Percentiles rank a stretch among this genome's conserved stretches.
These are phyloP conservation scores for Gymnocypris eckloni DNA, from an alignment of 2,797 vertebrate genomes.

Conservation along the genomic window DNA sequence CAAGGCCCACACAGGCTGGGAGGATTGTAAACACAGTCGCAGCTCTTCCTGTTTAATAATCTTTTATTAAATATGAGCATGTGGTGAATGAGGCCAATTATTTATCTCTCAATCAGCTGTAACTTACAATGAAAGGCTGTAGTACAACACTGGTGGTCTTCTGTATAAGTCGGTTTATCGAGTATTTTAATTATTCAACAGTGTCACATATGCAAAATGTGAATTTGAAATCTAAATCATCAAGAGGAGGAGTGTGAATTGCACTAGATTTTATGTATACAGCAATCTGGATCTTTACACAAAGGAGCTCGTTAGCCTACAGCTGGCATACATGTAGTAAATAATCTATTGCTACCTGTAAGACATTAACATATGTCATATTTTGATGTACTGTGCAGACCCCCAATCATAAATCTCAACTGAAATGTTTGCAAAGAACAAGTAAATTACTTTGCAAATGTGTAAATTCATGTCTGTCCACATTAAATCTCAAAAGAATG, in stretches of 20 bases:
- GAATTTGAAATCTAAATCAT: slow-evolving; percentile 21
- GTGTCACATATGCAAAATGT: neutral
- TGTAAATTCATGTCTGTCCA: slow-evolving; percentile 33
- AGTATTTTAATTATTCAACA: slow-evolving; percentile 29
- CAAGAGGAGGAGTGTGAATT: neutral
- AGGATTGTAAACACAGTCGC: slow-evolving; percentile 10
- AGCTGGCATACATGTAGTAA: neutral
- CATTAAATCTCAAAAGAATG: slow-evolving; percentile 69
- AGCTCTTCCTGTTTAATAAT: slow-evolving; percentile 15
- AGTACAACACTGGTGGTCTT: neutral
- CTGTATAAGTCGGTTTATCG: slow-evolving; percentile 25
- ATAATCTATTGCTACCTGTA: slow-evolving; percentile 16
- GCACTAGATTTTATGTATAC: slow-evolving; percentile 21
- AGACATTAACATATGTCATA: slow-evolving; percentile 19
- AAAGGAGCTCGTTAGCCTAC: slow-evolving; percentile 21
- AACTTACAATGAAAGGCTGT: neutral
- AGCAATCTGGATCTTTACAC: neutral
- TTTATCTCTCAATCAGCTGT: neutral
- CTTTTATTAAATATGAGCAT: slow-evolving; percentile 22
- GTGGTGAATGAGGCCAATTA: neutral
- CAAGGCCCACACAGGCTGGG: neutral
- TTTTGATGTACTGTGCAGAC: slow-evolving; percentile 7
- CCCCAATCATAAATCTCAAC: slow-evolving; percentile 20
- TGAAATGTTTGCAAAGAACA: slow-evolving; percentile 21
- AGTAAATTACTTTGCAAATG: slow-evolving; percentile 17